Evolutionary conservation across 2,797 vertebrate genomes (phyloP), one percentile per base, ranked within the genome.

Genomic region (Anguilla megastoma): DNA sequence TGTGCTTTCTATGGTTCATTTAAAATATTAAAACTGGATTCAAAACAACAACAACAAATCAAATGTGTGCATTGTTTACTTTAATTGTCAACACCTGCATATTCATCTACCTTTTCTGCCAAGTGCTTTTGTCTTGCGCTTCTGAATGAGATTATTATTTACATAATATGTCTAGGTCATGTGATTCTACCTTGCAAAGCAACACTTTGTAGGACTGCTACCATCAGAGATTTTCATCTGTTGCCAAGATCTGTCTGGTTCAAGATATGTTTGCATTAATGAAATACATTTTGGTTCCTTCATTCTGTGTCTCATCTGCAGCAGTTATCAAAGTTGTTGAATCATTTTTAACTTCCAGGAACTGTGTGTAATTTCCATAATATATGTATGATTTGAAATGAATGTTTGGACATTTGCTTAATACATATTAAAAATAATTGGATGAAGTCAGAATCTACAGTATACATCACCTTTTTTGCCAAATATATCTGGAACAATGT

Each of bases 21-120:
- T 92, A 93, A 92, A 84, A 92, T 95, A 97, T 95, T 96, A 96
- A 97, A 97, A 94, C 94, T 96, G 94, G 94, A 97, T 96, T 96
- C 92, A 93, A 94, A 97, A 93, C 93, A 94, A 92, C 94, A 94
- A 92, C 94, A 96, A 94, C 92, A 96, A 96, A 95, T 93, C 96
- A 94, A 92, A 96, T 93, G 95, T 96, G 93, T 97, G 93, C 94
- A 94, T 95, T 95, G 94, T 96, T 95, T 94, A 90, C 90, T 89
- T 92, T 92, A 92, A 85, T 90, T 86, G 87, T 89, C 30, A 82
- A 89, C 80, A 87, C 85, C 24, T 84, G 69, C 87, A 54, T 86
- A 87, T 90, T 89, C 88, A 82, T 91, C 90, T 86, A 83, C 89
- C 88, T 88, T 83, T 88, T 54, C 87, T 89, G 85, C 48, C 36